Conservation (phyloP, 2,113 vertebrate genomes). For the Litocranius walleri region DNA sequence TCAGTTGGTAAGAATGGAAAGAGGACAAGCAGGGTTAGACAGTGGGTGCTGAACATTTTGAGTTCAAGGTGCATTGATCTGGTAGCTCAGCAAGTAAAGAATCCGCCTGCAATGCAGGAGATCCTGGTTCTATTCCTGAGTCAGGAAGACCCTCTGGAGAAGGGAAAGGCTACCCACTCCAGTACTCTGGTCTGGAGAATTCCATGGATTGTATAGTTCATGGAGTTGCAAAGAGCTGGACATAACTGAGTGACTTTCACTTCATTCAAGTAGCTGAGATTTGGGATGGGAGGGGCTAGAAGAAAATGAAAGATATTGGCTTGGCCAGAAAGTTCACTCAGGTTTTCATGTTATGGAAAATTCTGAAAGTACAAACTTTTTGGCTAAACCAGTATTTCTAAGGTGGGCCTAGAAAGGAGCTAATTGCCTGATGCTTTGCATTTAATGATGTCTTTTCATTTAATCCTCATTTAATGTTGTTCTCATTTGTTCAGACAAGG, state of each 20-base stretch:
- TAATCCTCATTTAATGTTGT: neutral
- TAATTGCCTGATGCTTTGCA: too few relatives aligned
- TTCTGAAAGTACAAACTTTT: neutral
- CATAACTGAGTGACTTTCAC: neutral
- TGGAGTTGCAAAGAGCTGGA: neutral
- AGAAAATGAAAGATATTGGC: neutral
- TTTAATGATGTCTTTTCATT: neutral
- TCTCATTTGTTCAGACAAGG: neutral
- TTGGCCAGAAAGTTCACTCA: neutral
- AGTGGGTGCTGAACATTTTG: too few relatives aligned
- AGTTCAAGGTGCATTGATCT: neutral
- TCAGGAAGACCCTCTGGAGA: neutral
- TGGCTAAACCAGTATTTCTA: neutral
- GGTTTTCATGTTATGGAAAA: neutral
- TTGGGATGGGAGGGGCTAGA: too few relatives aligned
- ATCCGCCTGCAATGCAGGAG: neutral
- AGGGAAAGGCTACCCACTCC: neutral
- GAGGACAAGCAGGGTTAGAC: neutral
- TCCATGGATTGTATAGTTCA: neutral
- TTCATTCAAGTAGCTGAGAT: neutral
- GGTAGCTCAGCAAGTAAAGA: neutral
- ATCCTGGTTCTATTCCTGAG: neutral
- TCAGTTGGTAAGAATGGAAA: fast-evolving
- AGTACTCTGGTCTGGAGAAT: neutral
- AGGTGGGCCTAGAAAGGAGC: neutral